A percentile compares a stretch with the other conserved stretches of the same genome.
Evolutionary conservation across 1,140 invertebrate genomes (phyloP).

Genomic region (Gonioctena quinquepunctata): DNA sequence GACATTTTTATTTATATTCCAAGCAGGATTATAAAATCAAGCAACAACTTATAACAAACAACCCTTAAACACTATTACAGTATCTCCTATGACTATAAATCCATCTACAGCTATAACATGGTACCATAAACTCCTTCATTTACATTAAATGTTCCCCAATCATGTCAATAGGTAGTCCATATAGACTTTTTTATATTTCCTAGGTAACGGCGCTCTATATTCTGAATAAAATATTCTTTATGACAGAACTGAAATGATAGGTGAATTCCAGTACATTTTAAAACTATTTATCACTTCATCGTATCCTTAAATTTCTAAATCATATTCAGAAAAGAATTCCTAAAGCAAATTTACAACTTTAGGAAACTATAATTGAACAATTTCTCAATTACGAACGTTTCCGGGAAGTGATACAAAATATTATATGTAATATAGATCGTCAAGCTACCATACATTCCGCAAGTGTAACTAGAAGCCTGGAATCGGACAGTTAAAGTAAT

Average conservation of each 20-base stretch:
- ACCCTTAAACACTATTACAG: neutral
- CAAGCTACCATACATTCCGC: no score
- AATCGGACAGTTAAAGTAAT: no score
- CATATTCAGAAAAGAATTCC: no score
- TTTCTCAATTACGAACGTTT: no score
- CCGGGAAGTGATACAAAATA: no score
- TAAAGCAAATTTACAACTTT: no score
- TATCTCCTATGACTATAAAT: neutral
- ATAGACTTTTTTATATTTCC: neutral
- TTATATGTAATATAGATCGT: no score
- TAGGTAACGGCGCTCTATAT: neutral
- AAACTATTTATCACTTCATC: no score
- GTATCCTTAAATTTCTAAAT: no score
- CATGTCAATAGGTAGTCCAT: conserved; percentile 1
- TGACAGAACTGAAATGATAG: neutral
- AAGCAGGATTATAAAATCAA: conserved; percentile 9
- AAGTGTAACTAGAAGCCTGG: no score
- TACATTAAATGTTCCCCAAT: conserved; percentile 6
- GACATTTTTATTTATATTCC: neutral
- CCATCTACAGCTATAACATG: neutral
- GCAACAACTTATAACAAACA: conserved; percentile 9
- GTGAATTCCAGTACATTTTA: neutral
- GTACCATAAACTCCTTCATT: neutral
- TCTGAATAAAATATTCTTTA: neutral
- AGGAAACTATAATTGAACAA: no score